Conservation (phyloP, 1,140 invertebrate genomes). For the Monomorium pharaonis region DNA sequence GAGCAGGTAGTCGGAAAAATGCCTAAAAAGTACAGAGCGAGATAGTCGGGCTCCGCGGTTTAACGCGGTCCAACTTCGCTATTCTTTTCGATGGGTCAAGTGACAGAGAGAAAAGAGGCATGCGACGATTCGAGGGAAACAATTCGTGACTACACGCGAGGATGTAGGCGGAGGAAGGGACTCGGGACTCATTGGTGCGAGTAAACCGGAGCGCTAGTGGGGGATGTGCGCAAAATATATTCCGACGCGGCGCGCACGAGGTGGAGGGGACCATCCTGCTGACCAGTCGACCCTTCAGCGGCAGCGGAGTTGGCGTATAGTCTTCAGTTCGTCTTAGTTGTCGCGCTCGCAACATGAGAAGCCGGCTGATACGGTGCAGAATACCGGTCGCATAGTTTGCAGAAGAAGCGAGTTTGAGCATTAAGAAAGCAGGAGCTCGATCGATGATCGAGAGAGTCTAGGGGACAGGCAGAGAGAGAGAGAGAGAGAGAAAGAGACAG, state of each 20-base stretch:
- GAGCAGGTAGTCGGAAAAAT: too few relatives aligned
- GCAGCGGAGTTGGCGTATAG: not conserved
- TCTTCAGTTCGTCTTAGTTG: not conserved
- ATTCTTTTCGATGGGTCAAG: slow-evolving; percentile 6
- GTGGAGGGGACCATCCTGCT: not conserved
- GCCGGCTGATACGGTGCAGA: not conserved
- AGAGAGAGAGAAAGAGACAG: too few relatives aligned
- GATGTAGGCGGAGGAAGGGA: not conserved
- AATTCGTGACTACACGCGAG: not conserved
- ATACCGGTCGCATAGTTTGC: not conserved
- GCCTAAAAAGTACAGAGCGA: too few relatives aligned
- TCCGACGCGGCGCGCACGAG: not conserved
- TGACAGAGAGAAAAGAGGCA: slow-evolving; percentile 27
- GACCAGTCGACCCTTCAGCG: not conserved
- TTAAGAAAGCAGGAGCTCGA: too few relatives aligned
- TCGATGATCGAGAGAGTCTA: too few relatives aligned
- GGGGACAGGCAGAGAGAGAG: too few relatives aligned
- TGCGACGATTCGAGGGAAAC: not conserved
- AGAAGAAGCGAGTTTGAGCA: too few relatives aligned
- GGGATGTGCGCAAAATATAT: not conserved
- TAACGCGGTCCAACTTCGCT: not conserved
- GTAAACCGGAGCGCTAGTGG: not conserved
- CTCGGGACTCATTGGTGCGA: not conserved
- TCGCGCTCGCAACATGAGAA: not conserved
- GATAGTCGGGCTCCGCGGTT: not conserved